Conservation (phyloP, 2,113 vertebrate species). For the Lanius collurio region DNA sequence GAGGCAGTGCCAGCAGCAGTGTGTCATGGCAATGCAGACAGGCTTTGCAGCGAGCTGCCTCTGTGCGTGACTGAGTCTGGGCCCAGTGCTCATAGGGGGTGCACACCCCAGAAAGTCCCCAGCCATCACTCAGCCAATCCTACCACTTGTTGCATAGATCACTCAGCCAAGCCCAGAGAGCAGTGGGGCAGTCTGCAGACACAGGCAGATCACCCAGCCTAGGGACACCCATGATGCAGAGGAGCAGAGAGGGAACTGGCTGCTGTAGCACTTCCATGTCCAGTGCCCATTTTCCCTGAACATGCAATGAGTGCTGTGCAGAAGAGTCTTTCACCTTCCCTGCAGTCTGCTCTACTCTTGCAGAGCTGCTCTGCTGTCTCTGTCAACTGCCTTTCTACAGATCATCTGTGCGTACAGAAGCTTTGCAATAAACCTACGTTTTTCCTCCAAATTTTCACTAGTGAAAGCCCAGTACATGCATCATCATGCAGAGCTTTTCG, state of each 20-base stretch:
- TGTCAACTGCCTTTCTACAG: neutral
- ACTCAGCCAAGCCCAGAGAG: neutral
- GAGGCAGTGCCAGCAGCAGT: neutral
- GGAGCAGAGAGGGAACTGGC: neutral
- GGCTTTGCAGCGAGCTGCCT: neutral
- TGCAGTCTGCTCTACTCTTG: neutral
- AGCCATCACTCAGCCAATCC: neutral
- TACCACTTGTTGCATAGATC: neutral
- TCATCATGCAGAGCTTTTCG: accelerated
- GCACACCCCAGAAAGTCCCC: neutral
- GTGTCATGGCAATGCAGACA: neutral
- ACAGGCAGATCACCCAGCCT: neutral
- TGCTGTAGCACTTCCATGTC: neutral
- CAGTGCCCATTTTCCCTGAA: neutral
- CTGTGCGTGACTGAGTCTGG: neutral
- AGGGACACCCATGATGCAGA: neutral
- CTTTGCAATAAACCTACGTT: neutral
- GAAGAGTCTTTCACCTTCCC: neutral
- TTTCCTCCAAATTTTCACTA: neutral
- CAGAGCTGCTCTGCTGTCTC: neutral
- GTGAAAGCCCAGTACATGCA: neutral
- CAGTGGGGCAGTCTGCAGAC: neutral
- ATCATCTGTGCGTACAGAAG: neutral
- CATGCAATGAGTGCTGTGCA: neutral
- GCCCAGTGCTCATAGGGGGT: neutral